Conservation (phyloP, 2,888 invertebrate species). For the Pyrocoelia pectoralis region DNA sequence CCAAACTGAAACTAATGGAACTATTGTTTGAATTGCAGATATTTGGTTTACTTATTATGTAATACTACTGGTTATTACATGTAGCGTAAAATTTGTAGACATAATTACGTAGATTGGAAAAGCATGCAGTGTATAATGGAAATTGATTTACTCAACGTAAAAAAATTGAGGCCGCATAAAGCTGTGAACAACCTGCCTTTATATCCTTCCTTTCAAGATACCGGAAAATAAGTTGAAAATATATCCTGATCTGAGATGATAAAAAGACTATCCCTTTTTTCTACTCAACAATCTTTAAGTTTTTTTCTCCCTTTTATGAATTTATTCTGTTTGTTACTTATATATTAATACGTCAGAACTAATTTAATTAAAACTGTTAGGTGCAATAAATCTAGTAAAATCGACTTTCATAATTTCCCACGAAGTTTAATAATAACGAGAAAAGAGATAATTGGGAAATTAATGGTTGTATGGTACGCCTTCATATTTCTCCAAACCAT, state of each 20-base stretch:
- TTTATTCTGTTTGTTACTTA: no score
- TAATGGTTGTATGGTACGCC: no score
- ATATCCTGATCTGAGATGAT: conserved; percentile 8
- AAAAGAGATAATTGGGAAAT: no score
- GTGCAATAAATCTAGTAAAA: no score
- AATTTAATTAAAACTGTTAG: no score
- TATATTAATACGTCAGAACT: no score
- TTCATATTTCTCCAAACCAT: no score
- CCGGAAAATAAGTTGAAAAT: conserved; percentile 5
- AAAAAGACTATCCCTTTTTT: not conserved
- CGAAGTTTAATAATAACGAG: no score
- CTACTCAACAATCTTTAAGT: not conserved
- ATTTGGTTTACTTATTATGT: not conserved
- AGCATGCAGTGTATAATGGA: conserved; percentile 15
- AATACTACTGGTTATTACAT: not conserved
- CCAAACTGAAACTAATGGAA: not conserved
- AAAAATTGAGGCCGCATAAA: conserved; percentile 17
- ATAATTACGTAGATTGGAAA: conserved; percentile 18
- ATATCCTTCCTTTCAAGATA: not conserved
- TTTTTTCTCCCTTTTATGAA: no score
- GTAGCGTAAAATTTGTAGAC: not conserved
- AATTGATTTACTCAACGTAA: conserved; percentile 17
- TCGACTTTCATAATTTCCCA: no score
- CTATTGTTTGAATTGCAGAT: not conserved
- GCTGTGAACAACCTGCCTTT: conserved; percentile 1